Evolutionary conservation across 1,140 invertebrate genomes (phyloP).

Genomic region (Cryptotermes secundus): DNA sequence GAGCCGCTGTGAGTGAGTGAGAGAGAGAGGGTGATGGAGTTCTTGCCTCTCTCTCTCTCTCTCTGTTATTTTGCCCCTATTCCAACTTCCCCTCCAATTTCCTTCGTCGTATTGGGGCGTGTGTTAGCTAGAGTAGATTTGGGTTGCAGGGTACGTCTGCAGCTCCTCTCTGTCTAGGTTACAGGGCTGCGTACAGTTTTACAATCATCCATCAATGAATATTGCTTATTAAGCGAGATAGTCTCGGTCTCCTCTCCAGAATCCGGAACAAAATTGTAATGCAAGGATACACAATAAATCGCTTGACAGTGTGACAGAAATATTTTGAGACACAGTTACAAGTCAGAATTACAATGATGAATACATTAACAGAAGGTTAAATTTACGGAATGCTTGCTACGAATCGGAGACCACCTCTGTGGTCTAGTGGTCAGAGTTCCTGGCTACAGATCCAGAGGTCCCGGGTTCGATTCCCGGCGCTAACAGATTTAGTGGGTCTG

Average conservation of each 20-base stretch:
- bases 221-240: background rate
- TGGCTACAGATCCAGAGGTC: too few species aligned
- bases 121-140: conserved; percentile 27
- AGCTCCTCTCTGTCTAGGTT: background rate
- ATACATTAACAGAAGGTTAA: too few species aligned
- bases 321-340: too few species aligned
- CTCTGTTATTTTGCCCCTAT: conserved; percentile 33
- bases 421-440: too few species aligned
- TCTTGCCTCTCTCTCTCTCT: background rate
- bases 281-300: too few species aligned
- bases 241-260: background rate
- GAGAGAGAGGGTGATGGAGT: background rate
- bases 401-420: too few species aligned
- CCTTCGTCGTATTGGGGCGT: conserved; percentile 34
- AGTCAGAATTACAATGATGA: too few species aligned
- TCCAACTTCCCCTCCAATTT: conserved; percentile 34
- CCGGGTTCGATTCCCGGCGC: too few species aligned
- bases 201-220: background rate
- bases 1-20: background rate
- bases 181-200: background rate
- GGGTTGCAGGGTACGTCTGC: conserved; percentile 24
- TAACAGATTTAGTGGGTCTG: too few species aligned
- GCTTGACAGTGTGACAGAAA: too few species aligned
- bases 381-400: too few species aligned
- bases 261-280: background rate